Evolutionary conservation across 2,888 invertebrate species (phyloP).

Genomic region (Xestia sexstrigata): DNA sequence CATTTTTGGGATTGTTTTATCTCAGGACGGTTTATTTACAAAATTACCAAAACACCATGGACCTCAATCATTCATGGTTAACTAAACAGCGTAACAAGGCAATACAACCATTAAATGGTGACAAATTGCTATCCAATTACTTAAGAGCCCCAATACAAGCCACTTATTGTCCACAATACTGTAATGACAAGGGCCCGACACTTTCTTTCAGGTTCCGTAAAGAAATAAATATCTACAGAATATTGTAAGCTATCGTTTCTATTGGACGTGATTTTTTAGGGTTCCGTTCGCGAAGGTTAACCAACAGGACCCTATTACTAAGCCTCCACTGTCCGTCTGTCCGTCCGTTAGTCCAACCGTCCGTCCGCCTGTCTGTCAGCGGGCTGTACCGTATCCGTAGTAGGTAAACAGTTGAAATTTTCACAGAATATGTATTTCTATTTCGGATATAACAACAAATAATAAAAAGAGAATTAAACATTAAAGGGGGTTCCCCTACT

Average conservation of each 20-base stretch:
- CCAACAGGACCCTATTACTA: no score
- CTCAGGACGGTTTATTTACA: not conserved
- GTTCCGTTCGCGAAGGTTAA: no score
- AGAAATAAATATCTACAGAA: not conserved
- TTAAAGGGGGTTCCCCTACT: no score
- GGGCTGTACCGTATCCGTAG: no score
- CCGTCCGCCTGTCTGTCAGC: no score
- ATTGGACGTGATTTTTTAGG: not conserved
- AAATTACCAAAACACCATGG: not conserved
- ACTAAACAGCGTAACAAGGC: not conserved
- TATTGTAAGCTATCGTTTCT: not conserved
- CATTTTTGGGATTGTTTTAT: not conserved
- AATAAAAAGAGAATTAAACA: no score
- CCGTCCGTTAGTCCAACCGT: no score
- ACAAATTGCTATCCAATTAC: conserved; percentile 48
- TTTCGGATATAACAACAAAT: no score
- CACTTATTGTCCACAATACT: conserved; percentile 10
- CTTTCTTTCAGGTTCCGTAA: conserved; percentile 19
- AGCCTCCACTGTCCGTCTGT: no score
- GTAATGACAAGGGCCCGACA: conserved; percentile 18
- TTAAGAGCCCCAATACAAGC: conserved; percentile 15
- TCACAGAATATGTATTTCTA: no score
- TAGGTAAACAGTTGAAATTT: no score
- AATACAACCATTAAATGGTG: conserved; percentile 24
- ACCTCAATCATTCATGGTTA: conserved; percentile 10